These are phyloP conservation scores for Nesometra sesokonis DNA, from an alignment of 35 echinoderm and acorn worm species.

Conservation along the genomic window DNA sequence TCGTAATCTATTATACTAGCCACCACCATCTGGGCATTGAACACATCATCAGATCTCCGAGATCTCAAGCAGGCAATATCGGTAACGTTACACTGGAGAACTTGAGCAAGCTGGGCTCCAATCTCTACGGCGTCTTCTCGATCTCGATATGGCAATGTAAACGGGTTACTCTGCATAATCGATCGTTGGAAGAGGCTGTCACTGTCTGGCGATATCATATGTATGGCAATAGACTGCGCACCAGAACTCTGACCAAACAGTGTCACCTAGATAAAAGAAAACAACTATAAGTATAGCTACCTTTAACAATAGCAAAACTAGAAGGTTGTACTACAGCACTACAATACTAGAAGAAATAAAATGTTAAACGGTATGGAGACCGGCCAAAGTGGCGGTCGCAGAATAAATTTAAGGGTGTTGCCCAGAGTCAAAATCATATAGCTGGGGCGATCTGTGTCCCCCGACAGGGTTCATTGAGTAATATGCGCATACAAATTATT, in stretches of 20 bases:
- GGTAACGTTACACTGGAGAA: not conserved
- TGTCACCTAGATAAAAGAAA: constrained; percentile 23
- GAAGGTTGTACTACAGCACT: not conserved
- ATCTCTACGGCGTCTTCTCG: constrained; percentile 2
- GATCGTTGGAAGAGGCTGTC: constrained; percentile 33
- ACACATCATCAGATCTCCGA: constrained; percentile 14
- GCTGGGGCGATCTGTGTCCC: too few species aligned
- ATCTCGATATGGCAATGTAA: constrained; percentile 27
- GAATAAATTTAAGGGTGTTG: too few species aligned
- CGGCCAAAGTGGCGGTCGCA: too few species aligned
- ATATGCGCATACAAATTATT: too few species aligned
- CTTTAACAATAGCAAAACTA: not conserved
- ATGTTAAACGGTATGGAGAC: not conserved
- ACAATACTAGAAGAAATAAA: not conserved
- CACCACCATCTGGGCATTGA: constrained; percentile 6
- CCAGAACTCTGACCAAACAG: constrained; percentile 50
- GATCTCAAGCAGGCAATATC: constrained; percentile 4
- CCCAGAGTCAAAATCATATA: too few species aligned
- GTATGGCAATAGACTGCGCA: constrained; percentile 36
- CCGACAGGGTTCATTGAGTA: too few species aligned
- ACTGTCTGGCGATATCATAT: constrained; percentile 18
- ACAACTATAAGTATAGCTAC: not conserved
- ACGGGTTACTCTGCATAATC: constrained; percentile 45
- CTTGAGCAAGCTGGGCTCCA: constrained; percentile 21
- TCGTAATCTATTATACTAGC: constrained; percentile 17